Conservation (phyloP, 2,113 vertebrate genomes). For the Gallinago paraguaiae region DNA sequence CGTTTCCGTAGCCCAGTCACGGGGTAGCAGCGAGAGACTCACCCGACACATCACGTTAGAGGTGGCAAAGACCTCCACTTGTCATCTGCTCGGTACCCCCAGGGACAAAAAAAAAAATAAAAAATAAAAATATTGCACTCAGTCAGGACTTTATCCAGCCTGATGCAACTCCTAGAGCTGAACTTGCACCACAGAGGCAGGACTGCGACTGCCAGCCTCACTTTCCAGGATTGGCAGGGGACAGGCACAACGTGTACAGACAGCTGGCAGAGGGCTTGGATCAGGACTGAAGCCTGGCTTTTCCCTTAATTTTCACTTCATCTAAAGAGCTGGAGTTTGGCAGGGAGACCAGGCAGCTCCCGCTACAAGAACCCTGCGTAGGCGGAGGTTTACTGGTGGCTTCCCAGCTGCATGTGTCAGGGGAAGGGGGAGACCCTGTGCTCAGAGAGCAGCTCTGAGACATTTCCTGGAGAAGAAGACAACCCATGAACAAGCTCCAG, state of each 20-base stretch:
- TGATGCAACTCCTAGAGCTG: not conserved
- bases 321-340: not conserved
- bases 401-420: not conserved
- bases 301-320: not conserved
- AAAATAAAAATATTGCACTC: not conserved
- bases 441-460: not conserved
- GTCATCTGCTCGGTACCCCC: not conserved
- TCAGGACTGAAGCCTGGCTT: not conserved
- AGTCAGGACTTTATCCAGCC: not conserved
- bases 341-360: not conserved
- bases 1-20: conserved; percentile 5
- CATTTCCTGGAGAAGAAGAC: not conserved
- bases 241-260: not conserved
- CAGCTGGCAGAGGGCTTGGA: not conserved
- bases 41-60: not conserved
- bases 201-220: not conserved
- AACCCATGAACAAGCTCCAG: not conserved
- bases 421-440: not conserved
- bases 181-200: not conserved
- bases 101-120: not conserved
- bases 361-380: not conserved
- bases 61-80: not conserved
- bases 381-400: not conserved
- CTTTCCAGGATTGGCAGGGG: conserved; percentile 45
- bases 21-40: not conserved